Conservation (phyloP, 2,888 invertebrate genomes). For the Adelphocoris suturalis region DNA sequence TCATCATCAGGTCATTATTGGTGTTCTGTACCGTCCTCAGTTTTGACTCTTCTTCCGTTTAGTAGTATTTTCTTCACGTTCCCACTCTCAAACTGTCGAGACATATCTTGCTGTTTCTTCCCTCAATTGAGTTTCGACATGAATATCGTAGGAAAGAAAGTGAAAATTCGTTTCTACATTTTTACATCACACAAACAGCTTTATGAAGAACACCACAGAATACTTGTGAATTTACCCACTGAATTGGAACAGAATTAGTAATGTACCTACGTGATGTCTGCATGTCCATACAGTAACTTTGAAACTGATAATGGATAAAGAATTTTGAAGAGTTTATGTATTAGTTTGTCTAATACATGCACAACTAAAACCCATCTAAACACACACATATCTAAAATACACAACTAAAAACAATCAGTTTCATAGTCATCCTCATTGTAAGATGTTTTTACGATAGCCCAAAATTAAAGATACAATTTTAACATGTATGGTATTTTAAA, state of each 20-base stretch:
- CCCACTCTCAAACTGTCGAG: background rate
- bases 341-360: no score
- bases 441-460: no score
- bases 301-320: no score
- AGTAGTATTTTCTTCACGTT: background rate
- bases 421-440: no score
- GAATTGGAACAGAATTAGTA: background rate
- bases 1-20: constrained; percentile 59
- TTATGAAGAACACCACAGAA: background rate
- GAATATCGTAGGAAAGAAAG: background rate
- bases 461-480: no score
- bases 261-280: background rate
- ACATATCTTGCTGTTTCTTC: background rate
- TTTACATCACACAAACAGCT: background rate
- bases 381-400: no score
- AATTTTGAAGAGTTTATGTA: no score
- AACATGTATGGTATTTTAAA: no score
- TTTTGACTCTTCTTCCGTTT: background rate
- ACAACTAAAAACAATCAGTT: no score
- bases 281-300: background rate
- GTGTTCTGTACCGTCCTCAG: constrained; percentile 37
- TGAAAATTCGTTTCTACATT: background rate
- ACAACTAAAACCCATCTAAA: no score
- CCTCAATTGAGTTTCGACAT: background rate
- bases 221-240: background rate